Evolutionary conservation across 2,113 vertebrate species (phyloP).

Genomic region (Syngnathus floridae): DNA sequence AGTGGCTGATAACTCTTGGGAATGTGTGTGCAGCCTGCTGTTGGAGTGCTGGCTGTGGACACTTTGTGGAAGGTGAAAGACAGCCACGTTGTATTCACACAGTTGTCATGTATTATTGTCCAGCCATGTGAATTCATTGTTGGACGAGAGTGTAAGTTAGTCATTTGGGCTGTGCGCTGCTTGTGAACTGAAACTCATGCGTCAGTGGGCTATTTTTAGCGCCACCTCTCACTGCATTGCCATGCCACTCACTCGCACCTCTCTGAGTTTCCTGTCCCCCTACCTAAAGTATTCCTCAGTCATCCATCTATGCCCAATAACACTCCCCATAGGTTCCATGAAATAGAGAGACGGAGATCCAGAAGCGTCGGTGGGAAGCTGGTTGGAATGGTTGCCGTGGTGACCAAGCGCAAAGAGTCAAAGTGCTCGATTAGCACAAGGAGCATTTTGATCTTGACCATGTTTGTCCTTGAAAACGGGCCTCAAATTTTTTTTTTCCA

Average conservation of each 20-base stretch:
- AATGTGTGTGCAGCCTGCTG: not conserved
- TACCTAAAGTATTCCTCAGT: slow-evolving; percentile 1
- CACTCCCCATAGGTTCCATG: slow-evolving; percentile 53
- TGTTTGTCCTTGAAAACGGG: not conserved
- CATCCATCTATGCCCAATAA: slow-evolving; percentile 23
- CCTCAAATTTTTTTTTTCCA: no score
- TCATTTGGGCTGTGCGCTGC: slow-evolving; percentile 49
- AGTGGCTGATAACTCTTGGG: not conserved
- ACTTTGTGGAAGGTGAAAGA: not conserved
- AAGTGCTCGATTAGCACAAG: slow-evolving; percentile 8
- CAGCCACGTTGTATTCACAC: not conserved
- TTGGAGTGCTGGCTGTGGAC: not conserved
- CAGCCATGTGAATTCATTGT: not conserved
- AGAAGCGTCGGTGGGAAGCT: slow-evolving; percentile 10
- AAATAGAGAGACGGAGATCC: slow-evolving; percentile 28
- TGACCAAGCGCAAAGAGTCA: slow-evolving; percentile 15
- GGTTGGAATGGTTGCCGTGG: slow-evolving; percentile 43
- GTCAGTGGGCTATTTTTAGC: slow-evolving; percentile 74
- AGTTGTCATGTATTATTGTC: not conserved
- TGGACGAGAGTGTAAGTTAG: slow-evolving; percentile 8
- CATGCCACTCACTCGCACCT: slow-evolving; percentile 69
- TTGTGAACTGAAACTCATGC: slow-evolving; percentile 65
- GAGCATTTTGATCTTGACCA: not conserved
- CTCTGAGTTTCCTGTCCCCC: slow-evolving; percentile 23
- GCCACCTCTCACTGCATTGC: slow-evolving; percentile 69